Evolutionary conservation across 1,140 invertebrate species (phyloP).

Genomic region (Dendrolimus kikuchii): DNA sequence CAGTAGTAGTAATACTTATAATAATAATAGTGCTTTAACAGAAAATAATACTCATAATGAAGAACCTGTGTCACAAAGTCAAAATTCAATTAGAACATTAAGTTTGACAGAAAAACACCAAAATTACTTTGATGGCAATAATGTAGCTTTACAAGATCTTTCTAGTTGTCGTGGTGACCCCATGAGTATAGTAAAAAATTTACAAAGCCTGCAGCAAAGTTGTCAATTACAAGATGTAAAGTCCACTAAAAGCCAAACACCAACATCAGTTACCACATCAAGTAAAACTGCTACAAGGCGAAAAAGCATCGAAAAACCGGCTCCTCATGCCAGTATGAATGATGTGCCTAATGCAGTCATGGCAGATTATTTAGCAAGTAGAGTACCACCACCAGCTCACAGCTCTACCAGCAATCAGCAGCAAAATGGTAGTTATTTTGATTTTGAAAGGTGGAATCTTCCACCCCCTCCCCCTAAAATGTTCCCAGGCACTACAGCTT

Average conservation of each 20-base stretch:
- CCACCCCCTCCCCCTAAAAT: constrained; percentile 78
- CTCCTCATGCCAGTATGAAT: constrained; percentile 64
- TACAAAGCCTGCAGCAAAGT: constrained; percentile 76
- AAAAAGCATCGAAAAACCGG: constrained; percentile 71
- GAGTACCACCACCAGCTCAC: constrained; percentile 81
- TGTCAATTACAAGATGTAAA: constrained; percentile 75
- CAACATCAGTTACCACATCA: constrained; percentile 27
- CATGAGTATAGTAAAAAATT: constrained; percentile 82
- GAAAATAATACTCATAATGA: constrained; percentile 71
- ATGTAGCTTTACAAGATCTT: constrained; percentile 78
- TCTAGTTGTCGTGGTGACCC: constrained; percentile 81
- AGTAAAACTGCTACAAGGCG: constrained; percentile 58
- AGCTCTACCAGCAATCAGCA: constrained; percentile 77
- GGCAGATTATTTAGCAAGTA: constrained; percentile 73
- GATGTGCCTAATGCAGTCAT: constrained; percentile 69
- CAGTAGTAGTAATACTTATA: constrained; percentile 55
- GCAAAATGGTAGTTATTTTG: constrained; percentile 79
- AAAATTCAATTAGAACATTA: constrained; percentile 33
- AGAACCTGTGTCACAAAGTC: constrained; percentile 36
- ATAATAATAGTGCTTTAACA: constrained; percentile 50
- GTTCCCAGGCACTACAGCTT: constrained; percentile 73
- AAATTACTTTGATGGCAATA: constrained; percentile 61
- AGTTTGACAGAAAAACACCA: constrained; percentile 48
- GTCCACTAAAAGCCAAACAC: constrained; percentile 51
- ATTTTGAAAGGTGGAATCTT: constrained; percentile 83